Evolutionary conservation across 2,888 invertebrate genomes (phyloP), one percentile per base, ranked within the genome.

Genomic region (Oligia strigilis): DNA sequence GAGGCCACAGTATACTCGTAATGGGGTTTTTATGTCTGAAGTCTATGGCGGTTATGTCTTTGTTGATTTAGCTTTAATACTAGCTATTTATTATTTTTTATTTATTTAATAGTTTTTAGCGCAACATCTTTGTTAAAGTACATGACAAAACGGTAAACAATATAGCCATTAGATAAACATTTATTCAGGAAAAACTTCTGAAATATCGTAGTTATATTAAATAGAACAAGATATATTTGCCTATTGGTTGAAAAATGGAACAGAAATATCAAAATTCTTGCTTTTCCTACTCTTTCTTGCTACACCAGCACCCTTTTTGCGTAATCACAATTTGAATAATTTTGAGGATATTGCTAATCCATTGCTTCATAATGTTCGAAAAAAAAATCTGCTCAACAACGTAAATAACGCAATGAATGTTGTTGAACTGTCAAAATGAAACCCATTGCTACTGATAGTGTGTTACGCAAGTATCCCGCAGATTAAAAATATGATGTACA

Each of bases 1-100:
- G 83, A 72, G 70, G 6, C 74, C 49, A 55, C 66, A 60, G 66
- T 81, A 75, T 77, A 72, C 19, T 60, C 77, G 74, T 82, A 79
- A 88, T 88, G 78, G 77, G 8, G 65, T 78, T 89, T 86, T 81
- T 89, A 80, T 81, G 75, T 82, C 60, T 79, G 40, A 79, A 52
- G 58, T 72, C 72, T 77, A 73, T 70, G 77, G 69, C 49, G 3
- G 71, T 76, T 72, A 70, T 23, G 64, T 13, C 36, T 55, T 49
- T 36, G 23, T 73, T 71, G 46, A 77, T 72, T 79, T 43, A 40
- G 14, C 17, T 72, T 72, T 70, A 67, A 36, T 29, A 72, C 19
- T 40, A 49, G 23, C 6, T 19, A 23, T 36, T 23, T 36, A 36
- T 36, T 29, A 29, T 29, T 29, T 29, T 29, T 29, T 29, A 29